A percentile compares a stretch with the other conserved stretches of the same genome.
These are phyloP conservation scores for Craterocephalus amniculus DNA, from an alignment of 2,797 vertebrate genomes.

Conservation along the genomic window DNA sequence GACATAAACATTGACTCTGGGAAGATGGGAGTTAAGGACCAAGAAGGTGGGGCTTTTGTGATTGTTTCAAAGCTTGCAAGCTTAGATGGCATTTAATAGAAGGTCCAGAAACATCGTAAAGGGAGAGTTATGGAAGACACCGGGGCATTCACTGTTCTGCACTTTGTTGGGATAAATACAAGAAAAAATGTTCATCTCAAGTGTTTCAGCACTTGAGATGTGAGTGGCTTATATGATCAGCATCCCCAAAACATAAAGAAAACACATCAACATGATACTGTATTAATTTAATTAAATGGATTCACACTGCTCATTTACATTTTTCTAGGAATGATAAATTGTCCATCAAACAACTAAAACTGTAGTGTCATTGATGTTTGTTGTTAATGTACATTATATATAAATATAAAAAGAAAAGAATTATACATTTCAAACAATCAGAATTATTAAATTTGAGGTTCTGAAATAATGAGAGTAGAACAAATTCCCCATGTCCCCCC, in stretches of 20 bases:
- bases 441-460: background rate
- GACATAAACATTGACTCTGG: constrained; percentile 45
- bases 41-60: constrained; percentile 19
- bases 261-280: constrained; percentile 26
- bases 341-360: background rate
- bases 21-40: constrained; percentile 43
- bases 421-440: background rate
- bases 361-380: constrained; percentile 1
- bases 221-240: constrained; percentile 39
- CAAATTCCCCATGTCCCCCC: background rate
- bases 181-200: background rate
- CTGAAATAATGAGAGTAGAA: constrained; percentile 6
- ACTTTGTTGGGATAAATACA: constrained; percentile 25
- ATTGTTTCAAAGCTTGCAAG: constrained; percentile 48
- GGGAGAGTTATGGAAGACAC: constrained; percentile 2
- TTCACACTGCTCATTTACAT: constrained; percentile 22
- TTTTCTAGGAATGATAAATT: constrained; percentile 10
- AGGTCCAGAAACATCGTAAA: constrained; percentile 26
- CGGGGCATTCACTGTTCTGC: constrained; percentile 1
- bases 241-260: constrained; percentile 35
- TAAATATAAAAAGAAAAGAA: background rate
- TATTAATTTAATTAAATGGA: too few relatives aligned
- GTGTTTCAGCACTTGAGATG: constrained; percentile 40
- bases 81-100: constrained; percentile 18
- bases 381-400: background rate